These are phyloP conservation scores for Oopsacas minuta DNA, from an alignment of 37 sponge, comb jelly and placozoan genomes.

Conservation along the genomic window DNA sequence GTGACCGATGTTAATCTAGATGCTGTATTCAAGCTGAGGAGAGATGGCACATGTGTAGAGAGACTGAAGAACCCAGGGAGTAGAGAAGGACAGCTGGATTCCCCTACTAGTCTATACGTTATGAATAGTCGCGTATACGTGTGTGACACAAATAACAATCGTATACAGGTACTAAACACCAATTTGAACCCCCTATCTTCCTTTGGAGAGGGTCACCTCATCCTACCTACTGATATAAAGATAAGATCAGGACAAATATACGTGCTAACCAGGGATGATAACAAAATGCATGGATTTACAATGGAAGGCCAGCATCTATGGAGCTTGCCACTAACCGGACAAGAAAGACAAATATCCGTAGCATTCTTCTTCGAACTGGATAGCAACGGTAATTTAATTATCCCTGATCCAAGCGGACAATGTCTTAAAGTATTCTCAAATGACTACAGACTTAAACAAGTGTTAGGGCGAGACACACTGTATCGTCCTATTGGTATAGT, in stretches of 20 bases:
- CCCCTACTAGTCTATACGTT: background rate
- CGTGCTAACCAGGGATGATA: background rate
- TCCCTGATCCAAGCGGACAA: background rate
- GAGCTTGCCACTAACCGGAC: background rate
- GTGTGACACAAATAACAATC: background rate
- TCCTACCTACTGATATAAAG: background rate
- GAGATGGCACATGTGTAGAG: background rate
- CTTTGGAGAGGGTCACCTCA: background rate
- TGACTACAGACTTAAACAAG: background rate
- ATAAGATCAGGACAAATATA: background rate
- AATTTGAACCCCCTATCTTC: background rate
- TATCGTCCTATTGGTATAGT: background rate
- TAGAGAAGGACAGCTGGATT: background rate
- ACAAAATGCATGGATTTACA: background rate
- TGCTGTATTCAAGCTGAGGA: background rate
- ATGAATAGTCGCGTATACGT: background rate
- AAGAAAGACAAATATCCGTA: background rate
- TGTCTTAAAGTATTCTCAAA: background rate
- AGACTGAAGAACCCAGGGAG: background rate
- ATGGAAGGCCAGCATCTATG: background rate
- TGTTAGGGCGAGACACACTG: background rate
- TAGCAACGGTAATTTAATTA: background rate
- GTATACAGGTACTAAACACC: background rate
- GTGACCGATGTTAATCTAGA: background rate
- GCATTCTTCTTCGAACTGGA: background rate